These are phyloP conservation scores for Therioaphis trifolii DNA, from an alignment of 2,888 invertebrate species.

Conservation along the genomic window DNA sequence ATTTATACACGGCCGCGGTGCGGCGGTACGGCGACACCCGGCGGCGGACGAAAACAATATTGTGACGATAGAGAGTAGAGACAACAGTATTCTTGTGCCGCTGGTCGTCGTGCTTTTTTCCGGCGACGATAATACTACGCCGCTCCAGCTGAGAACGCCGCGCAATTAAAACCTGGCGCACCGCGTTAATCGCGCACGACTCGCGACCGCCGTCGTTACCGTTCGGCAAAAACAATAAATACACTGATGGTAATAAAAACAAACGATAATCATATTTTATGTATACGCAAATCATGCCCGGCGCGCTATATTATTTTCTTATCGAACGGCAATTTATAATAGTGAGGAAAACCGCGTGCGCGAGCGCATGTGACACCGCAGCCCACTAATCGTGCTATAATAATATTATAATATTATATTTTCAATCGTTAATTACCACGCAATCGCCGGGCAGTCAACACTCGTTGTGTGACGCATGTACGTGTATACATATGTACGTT, in stretches of 20 bases:
- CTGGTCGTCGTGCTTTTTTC: too few species aligned
- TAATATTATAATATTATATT: not conserved
- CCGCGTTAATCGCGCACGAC: not conserved
- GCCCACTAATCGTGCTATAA: not conserved
- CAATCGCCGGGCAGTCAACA: not conserved
- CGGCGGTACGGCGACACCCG: too few species aligned
- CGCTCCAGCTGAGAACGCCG: too few species aligned
- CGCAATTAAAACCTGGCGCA: too few species aligned
- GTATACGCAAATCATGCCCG: not conserved
- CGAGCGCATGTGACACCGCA: not conserved
- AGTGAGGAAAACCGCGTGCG: not conserved
- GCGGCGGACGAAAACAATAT: too few species aligned
- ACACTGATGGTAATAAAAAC: too few species aligned
- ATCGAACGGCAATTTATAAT: slow-evolving; percentile 3
- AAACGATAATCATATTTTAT: not conserved
- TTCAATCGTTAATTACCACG: not conserved
- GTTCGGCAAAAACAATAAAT: too few species aligned
- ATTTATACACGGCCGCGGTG: not conserved
- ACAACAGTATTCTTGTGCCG: too few species aligned
- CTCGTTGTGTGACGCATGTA: not conserved
- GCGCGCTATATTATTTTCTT: slow-evolving; percentile 37
- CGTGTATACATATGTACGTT: too few species aligned
- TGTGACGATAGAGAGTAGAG: too few species aligned
- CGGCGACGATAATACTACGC: too few species aligned
- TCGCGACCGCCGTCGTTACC: not conserved